phyloP scores from a whole-genome alignment of 2,797 vertebrate species.

The Pseudochirops cupreus region DNA sequence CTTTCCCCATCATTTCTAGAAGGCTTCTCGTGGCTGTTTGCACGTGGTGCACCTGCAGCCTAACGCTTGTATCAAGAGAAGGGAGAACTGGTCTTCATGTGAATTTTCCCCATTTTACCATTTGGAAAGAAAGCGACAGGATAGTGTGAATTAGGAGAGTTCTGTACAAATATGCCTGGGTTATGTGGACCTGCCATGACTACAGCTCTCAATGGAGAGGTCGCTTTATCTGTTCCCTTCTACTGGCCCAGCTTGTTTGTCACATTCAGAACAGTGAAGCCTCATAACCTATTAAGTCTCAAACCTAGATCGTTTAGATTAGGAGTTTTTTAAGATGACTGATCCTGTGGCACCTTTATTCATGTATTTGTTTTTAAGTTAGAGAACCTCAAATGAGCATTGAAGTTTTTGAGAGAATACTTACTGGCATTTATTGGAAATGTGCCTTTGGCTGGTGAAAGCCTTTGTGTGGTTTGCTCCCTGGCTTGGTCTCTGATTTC shows the following conservation, averaged over 20 bases:
- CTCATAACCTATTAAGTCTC: not conserved
- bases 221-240: not conserved
- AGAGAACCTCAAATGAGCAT: not conserved
- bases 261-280: not conserved
- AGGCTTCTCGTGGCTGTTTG: conserved; percentile 22
- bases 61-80: not conserved
- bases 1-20: not conserved
- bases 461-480: not conserved
- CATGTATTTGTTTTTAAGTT: not conserved
- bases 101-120: conserved; percentile 13
- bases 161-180: not conserved
- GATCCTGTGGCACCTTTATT: not conserved
- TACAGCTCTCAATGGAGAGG: too few relatives aligned
- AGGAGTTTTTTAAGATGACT: not conserved
- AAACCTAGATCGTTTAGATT: not conserved
- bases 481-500: not conserved
- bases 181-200: not conserved
- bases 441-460: not conserved
- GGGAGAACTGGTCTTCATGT: not conserved
- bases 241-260: not conserved
- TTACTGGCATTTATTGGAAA: not conserved
- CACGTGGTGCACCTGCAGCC: not conserved
- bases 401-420: not conserved
- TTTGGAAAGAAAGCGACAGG: conserved; percentile 20
- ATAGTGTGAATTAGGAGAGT: not conserved